phyloP scores from a whole-genome alignment of 2,888 invertebrate genomes.

The Seira sanloemensis region DNA sequence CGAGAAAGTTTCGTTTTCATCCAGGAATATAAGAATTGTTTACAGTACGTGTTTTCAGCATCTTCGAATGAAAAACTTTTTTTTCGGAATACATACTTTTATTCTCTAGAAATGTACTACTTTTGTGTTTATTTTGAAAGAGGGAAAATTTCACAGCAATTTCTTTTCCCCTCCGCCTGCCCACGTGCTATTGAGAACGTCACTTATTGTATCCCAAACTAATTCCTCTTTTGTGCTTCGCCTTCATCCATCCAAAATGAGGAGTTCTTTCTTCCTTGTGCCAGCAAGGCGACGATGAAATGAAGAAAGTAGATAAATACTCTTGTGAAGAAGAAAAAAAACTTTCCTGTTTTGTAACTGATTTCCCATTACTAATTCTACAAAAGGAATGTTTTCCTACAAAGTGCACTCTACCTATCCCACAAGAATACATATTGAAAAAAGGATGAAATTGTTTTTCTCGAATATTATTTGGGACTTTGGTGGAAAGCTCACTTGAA shows the following conservation, averaged over 20 bases:
- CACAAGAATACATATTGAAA: background rate
- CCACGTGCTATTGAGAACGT: conserved; percentile 44
- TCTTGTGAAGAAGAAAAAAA: conserved; percentile 14
- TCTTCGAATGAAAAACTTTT: background rate
- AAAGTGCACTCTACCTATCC: conserved; percentile 4
- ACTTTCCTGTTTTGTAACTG: conserved; percentile 36
- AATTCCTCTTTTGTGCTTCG: conserved; percentile 42
- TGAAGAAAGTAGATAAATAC: conserved; percentile 15
- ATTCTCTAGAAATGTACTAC: background rate
- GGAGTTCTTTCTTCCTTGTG: conserved; percentile 12
- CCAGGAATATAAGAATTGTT: background rate
- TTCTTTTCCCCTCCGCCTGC: conserved; percentile 25
- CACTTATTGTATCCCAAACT: conserved; percentile 48
- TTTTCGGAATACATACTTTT: background rate
- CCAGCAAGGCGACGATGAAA: background rate
- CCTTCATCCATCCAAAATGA: conserved; percentile 56
- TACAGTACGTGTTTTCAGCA: background rate
- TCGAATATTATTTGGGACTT: background rate
- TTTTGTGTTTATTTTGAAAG: conserved; percentile 25
- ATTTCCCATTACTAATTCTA: conserved; percentile 60
- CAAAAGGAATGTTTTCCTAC: conserved; percentile 2
- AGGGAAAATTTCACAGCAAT: conserved; percentile 50
- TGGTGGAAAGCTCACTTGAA: background rate
- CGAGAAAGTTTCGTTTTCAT: background rate
- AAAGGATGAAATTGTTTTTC: background rate